A percentile compares a stretch with the other conserved stretches of the same genome.
phyloP scores from a whole-genome alignment of 2,888 invertebrate species.

The Caprella mutica region DNA sequence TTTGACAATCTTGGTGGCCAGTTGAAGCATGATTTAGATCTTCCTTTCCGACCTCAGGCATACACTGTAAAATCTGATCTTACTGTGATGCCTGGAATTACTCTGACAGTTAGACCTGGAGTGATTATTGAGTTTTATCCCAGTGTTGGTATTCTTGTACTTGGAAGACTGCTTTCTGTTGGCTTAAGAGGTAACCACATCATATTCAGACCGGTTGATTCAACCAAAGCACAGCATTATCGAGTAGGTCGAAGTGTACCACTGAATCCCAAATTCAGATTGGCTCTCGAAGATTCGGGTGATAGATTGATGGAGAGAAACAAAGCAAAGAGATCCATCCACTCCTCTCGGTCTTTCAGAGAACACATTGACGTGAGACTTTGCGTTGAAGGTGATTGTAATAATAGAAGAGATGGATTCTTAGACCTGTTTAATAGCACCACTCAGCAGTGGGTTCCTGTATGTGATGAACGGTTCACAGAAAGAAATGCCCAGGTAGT shows the following conservation, averaged over 20 bases:
- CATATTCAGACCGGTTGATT: slow-evolving; percentile 35
- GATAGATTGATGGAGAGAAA: slow-evolving; percentile 41
- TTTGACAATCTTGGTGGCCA: slow-evolving; percentile 62
- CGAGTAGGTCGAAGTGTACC: slow-evolving; percentile 16
- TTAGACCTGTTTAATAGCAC: slow-evolving; percentile 90
- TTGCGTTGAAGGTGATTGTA: slow-evolving; percentile 33
- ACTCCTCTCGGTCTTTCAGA: neutral
- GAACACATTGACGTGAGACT: slow-evolving; percentile 28
- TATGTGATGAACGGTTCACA: slow-evolving; percentile 90
- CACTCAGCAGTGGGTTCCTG: slow-evolving; percentile 89
- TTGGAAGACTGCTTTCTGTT: slow-evolving; percentile 74
- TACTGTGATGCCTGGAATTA: slow-evolving; percentile 90
- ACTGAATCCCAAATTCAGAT: neutral
- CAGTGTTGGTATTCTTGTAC: slow-evolving; percentile 86
- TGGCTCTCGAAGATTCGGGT: slow-evolving; percentile 7
- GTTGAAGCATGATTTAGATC: slow-evolving; percentile 52
- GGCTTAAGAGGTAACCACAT: slow-evolving; percentile 47
- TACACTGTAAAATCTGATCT: slow-evolving; percentile 77
- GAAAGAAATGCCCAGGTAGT: slow-evolving; percentile 94
- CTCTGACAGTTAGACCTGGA: slow-evolving; percentile 73
- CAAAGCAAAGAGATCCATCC: neutral
- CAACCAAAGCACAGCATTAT: slow-evolving; percentile 10
- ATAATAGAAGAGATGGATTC: slow-evolving; percentile 58
- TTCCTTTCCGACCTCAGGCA: slow-evolving; percentile 54
- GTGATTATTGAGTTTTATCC: slow-evolving; percentile 87